phyloP scores from a whole-genome alignment of 1,140 invertebrate genomes.

The Oscheius sp. region DNA sequence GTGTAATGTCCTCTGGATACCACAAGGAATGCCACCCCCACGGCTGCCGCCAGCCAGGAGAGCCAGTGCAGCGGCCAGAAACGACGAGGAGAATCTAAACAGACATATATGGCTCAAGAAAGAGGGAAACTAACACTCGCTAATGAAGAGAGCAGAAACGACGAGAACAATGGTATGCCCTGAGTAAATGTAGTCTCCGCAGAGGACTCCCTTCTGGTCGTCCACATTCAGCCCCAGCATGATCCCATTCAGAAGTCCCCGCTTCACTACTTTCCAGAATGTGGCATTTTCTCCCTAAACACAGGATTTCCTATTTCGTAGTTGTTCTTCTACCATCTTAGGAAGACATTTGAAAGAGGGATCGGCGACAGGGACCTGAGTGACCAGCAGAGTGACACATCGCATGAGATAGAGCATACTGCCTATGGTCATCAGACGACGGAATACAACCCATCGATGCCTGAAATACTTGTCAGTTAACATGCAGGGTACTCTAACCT shows the following conservation, averaged over 20 bases:
- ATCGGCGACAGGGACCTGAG: conserved; percentile 31
- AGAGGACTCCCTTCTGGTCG: conserved; percentile 13
- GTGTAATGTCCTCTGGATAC: conserved; percentile 85
- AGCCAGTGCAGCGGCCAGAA: conserved; percentile 26
- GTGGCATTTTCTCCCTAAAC: conserved; percentile 33
- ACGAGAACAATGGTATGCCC: conserved; percentile 29
- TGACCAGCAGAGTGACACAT: conserved; percentile 32
- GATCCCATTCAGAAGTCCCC: conserved; percentile 14
- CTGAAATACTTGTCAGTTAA: not conserved
- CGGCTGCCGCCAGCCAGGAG: conserved; percentile 53
- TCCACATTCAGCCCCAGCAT: conserved; percentile 30
- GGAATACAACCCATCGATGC: conserved; percentile 31
- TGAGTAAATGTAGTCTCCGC: conserved; percentile 35
- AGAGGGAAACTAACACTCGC: conserved; percentile 23
- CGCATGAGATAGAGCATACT: conserved; percentile 31
- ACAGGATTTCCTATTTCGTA: not conserved
- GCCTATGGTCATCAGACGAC: conserved; percentile 24
- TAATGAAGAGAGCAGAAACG: conserved; percentile 20
- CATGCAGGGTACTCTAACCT: conserved; percentile 4
- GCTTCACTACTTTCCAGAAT: conserved; percentile 16
- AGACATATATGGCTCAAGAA: not conserved
- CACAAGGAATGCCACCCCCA: conserved; percentile 74
- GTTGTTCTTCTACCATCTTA: conserved; percentile 2
- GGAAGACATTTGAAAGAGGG: conserved; percentile 26
- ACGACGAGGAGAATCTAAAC: conserved; percentile 30